phyloP scores from a whole-genome alignment of 2,888 invertebrate species.

The Pantelozetes paolii region DNA sequence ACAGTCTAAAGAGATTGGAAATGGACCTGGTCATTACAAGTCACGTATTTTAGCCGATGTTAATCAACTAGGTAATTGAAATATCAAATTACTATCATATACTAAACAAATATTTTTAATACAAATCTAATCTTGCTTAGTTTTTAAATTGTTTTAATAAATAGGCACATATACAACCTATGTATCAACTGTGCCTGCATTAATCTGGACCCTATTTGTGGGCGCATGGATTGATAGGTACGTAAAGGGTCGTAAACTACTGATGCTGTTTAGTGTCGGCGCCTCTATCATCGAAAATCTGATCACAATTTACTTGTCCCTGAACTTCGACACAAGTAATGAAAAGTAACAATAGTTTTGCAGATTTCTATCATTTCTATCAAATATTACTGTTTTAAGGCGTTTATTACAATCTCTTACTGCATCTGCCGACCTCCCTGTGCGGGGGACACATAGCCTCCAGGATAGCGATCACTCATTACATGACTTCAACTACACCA shows the following conservation, averaged over 20 bases:
- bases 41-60: background rate
- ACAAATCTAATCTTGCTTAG: too few species aligned
- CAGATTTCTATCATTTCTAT: background rate
- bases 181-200: background rate
- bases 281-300: background rate
- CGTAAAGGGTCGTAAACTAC: background rate
- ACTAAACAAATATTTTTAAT: too few species aligned
- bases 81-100: too few species aligned
- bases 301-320: background rate
- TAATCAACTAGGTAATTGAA: background rate
- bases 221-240: slow-evolving; percentile 8
- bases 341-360: background rate
- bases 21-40: slow-evolving; percentile 45
- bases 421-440: background rate
- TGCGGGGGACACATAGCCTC: background rate
- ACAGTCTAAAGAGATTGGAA: background rate
- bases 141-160: too few species aligned
- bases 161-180: background rate
- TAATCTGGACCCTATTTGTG: background rate
- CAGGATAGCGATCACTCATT: background rate
- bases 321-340: background rate
- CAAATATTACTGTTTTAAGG: background rate
- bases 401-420: background rate
- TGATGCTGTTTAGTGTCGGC: background rate
- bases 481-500: slow-evolving; percentile 7